Conservation (phyloP, 1,140 invertebrate genomes). For the Reticulitermes speratus region DNA sequence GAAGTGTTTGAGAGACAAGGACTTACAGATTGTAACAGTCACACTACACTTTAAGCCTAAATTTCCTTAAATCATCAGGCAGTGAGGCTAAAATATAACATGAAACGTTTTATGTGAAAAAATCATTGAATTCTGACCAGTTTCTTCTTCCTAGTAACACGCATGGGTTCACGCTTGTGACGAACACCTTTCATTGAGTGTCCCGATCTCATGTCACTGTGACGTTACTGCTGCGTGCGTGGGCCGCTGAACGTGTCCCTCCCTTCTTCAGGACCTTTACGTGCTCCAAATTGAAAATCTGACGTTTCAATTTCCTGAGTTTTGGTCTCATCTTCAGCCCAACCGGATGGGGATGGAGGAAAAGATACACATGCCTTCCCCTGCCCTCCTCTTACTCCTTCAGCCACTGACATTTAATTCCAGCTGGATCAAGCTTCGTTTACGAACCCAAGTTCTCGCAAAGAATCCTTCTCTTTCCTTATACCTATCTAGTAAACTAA, state of each 20-base stretch:
- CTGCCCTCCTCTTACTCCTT: not conserved
- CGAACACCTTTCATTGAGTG: not conserved
- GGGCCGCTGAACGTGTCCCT: not conserved
- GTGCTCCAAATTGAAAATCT: constrained; percentile 28
- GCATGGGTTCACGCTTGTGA: not conserved
- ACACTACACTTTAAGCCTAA: too few species aligned
- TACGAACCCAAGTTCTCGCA: not conserved
- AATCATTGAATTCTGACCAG: too few species aligned
- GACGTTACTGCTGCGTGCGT: not conserved
- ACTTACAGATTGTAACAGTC: too few species aligned
- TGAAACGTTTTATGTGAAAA: too few species aligned
- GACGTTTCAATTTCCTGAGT: constrained; percentile 29
- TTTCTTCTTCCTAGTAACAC: too few species aligned
- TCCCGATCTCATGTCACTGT: not conserved
- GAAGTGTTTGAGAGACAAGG: too few species aligned
- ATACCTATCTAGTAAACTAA: not conserved
- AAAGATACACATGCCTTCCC: not conserved
- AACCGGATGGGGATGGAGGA: not conserved
- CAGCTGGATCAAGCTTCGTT: not conserved
- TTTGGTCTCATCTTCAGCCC: constrained; percentile 20
- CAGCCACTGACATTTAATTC: not conserved
- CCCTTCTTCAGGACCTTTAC: not conserved
- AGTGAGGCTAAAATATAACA: too few species aligned
- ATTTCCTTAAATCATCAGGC: too few species aligned
- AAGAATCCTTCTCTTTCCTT: not conserved